Evolutionary conservation across 1,140 invertebrate genomes (phyloP).

Genomic region (Probaryconus sp.): DNA sequence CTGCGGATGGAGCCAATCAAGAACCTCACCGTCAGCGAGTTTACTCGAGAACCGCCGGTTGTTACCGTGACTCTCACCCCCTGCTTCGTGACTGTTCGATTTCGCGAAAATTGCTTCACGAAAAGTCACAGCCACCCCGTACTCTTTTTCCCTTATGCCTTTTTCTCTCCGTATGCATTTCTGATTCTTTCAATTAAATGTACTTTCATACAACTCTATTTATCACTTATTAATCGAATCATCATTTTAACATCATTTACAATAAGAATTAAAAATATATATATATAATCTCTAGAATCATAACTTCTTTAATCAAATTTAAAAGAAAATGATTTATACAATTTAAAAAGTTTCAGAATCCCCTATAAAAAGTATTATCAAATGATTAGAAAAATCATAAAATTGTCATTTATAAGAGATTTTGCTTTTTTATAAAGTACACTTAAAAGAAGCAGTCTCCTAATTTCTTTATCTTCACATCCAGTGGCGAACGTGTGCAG

Average conservation of each 20-base stretch:
- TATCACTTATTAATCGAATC: too few species aligned
- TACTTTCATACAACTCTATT: not conserved
- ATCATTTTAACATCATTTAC: too few species aligned
- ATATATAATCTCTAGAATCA: too few species aligned
- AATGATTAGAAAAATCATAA: too few species aligned
- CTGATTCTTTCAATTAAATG: conserved; percentile 39
- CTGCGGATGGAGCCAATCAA: conserved; percentile 78
- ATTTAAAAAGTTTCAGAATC: too few species aligned
- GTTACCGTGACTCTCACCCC: conserved; percentile 66
- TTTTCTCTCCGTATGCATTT: conserved; percentile 59
- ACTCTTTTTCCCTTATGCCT: conserved; percentile 9
- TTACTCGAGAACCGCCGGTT: conserved; percentile 70
- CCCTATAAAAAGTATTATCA: too few species aligned
- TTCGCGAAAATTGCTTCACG: conserved; percentile 62
- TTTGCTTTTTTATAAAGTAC: too few species aligned
- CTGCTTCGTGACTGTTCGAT: conserved; percentile 63
- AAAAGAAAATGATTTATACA: too few species aligned
- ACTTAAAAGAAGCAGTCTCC: conserved; percentile 27
- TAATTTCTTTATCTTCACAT: conserved; percentile 53
- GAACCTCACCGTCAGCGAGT: conserved; percentile 74
- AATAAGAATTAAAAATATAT: too few species aligned
- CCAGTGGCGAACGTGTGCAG: conserved; percentile 21
- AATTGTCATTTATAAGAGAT: too few species aligned
- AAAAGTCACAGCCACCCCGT: conserved; percentile 43
- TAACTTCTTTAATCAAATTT: too few species aligned